Conservation (phyloP, 2,888 invertebrate species). For the Punctoribates punctum region DNA sequence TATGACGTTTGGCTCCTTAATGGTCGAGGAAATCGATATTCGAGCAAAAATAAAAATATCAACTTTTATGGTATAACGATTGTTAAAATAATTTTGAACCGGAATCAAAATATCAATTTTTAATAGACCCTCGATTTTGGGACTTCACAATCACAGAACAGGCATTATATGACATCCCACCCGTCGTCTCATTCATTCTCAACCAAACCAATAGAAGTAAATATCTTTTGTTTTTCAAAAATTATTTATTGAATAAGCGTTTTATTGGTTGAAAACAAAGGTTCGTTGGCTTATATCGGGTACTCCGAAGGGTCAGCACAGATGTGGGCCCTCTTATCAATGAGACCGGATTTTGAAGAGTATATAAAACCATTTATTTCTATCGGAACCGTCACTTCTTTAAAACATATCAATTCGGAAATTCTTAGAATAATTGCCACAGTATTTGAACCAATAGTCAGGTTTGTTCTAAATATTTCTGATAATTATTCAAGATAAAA, state of each 20-base stretch:
- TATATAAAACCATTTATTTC: conserved; percentile 37
- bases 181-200: too few species aligned
- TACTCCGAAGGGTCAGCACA: conserved; percentile 36
- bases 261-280: background rate
- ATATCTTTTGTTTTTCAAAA: background rate
- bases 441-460: too few species aligned
- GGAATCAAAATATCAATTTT: background rate
- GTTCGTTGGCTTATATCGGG: conserved; percentile 28
- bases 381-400: conserved; percentile 36
- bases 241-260: background rate
- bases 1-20: conserved; percentile 42
- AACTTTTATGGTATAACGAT: background rate
- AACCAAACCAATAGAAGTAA: too few species aligned
- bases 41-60: conserved; percentile 11
- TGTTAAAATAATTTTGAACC: background rate
- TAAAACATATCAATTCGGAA: conserved; percentile 10
- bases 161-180: conserved; percentile 39
- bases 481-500: too few species aligned
- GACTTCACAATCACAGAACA: conserved; percentile 37
- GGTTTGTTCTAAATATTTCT: too few species aligned
- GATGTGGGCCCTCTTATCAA: conserved; percentile 39
- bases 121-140: conserved; percentile 36
- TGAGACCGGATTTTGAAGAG: conserved; percentile 17
- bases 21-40: conserved; percentile 31
- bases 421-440: too few species aligned